A percentile compares a stretch with the other conserved stretches of the same genome.
These are phyloP conservation scores for Vanessa tameamea DNA, from an alignment of 1,140 invertebrate genomes.

Conservation along the genomic window DNA sequence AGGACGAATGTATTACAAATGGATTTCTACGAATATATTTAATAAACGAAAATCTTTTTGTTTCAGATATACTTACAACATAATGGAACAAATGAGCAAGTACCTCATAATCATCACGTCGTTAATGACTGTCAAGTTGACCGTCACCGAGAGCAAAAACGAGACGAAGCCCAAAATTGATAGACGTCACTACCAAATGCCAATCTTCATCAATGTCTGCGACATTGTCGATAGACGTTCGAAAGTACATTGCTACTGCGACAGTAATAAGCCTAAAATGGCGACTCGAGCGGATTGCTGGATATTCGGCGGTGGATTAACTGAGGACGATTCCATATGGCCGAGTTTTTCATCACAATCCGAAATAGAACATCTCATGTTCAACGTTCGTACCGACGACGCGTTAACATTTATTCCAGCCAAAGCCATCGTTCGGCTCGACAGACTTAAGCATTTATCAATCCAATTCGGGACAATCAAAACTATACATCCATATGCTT, in stretches of 20 bases:
- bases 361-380: conserved; percentile 84
- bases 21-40: conserved; percentile 9
- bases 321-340: conserved; percentile 85
- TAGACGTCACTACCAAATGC: conserved; percentile 64
- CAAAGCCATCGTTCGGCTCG: conserved; percentile 83
- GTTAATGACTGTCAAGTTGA: conserved; percentile 64
- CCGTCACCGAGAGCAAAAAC: conserved; percentile 67
- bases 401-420: conserved; percentile 86
- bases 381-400: conserved; percentile 85
- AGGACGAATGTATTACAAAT: conserved; percentile 3
- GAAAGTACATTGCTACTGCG: conserved; percentile 77
- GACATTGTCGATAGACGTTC: conserved; percentile 71
- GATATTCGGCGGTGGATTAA: conserved; percentile 84
- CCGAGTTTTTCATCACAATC: conserved; percentile 86
- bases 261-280: conserved; percentile 69
- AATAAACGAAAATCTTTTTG: conserved; percentile 46
- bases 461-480: conserved; percentile 87
- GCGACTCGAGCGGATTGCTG: conserved; percentile 81
- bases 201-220: conserved; percentile 73
- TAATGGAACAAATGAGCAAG: conserved; percentile 68
- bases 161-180: conserved; percentile 64
- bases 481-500: conserved; percentile 84
- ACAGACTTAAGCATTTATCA: conserved; percentile 83
- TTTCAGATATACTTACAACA: conserved; percentile 56
- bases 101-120: conserved; percentile 70